A percentile compares a stretch with the other conserved stretches of the same genome.
Conservation (phyloP, 2,113 vertebrate species). For the Tragelaphus scriptus region DNA sequence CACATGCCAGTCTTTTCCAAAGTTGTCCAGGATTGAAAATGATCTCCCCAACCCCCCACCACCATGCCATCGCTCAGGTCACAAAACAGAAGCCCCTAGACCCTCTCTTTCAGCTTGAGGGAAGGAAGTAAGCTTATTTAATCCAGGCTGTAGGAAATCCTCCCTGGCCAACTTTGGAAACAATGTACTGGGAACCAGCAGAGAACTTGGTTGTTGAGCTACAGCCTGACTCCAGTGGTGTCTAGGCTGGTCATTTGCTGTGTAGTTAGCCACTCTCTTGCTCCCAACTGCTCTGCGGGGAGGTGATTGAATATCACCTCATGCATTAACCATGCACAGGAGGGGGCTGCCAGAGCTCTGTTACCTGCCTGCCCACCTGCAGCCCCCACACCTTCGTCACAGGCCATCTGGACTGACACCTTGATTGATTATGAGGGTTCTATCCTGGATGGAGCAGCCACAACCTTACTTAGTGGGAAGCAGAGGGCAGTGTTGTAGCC, state of each 20-base stretch:
- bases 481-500: not conserved
- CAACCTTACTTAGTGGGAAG: not conserved
- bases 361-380: not conserved
- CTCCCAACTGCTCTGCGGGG: not conserved
- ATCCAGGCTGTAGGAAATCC: not conserved
- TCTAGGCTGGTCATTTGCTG: too few relatives aligned
- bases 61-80: not conserved
- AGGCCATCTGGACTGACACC: conserved; percentile 30
- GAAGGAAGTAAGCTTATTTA: not conserved
- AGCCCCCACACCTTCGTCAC: not conserved
- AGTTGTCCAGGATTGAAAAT: not conserved
- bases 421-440: not conserved
- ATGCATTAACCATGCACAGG: conserved; percentile 32
- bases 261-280: not conserved
- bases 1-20: not conserved
- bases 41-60: not conserved
- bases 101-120: not conserved
- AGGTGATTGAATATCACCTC: conserved; percentile 5
- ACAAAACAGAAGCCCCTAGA: not conserved
- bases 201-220: not conserved
- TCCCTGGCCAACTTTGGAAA: not conserved
- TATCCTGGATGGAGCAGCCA: not conserved
- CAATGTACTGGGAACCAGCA: not conserved
- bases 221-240: not conserved
- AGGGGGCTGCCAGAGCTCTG: not conserved